These are phyloP conservation scores for Nanorana parkeri DNA, from an alignment of 2,113 vertebrate genomes.

Conservation along the genomic window DNA sequence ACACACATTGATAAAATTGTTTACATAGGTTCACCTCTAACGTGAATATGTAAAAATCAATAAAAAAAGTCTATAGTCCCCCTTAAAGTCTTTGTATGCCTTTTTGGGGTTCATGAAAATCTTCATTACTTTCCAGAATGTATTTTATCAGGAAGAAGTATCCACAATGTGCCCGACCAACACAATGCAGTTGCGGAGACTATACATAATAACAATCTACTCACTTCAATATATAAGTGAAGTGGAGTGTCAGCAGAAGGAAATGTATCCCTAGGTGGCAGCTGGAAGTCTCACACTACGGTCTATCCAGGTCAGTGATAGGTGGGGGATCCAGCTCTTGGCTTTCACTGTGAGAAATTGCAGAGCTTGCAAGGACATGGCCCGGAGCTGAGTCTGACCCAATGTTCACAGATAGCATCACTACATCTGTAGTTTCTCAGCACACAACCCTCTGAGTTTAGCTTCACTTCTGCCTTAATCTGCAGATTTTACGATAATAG, in stretches of 20 bases:
- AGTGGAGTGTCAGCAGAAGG: background rate
- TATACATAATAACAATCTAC: background rate
- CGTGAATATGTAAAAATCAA: no score
- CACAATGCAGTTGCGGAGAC: no score
- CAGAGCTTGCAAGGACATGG: constrained; percentile 40
- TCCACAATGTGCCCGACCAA: no score
- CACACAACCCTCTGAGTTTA: constrained; percentile 5
- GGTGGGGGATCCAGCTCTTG: background rate
- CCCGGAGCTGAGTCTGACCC: constrained; percentile 17
- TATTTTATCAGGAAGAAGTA: no score
- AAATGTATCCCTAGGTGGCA: background rate
- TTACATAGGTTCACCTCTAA: no score
- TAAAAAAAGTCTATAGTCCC: no score
- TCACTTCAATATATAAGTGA: background rate
- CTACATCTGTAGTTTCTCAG: background rate
- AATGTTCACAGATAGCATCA: constrained; percentile 6
- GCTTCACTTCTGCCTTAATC: constrained; percentile 3
- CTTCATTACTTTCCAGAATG: no score
- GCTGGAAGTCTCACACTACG: background rate
- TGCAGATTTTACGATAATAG: constrained; percentile 20
- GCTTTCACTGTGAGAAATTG: background rate
- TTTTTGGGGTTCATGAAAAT: no score
- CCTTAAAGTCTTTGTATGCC: no score
- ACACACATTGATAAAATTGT: no score
- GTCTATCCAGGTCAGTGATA: background rate